Evolutionary conservation across 2,113 vertebrate species (phyloP).

Genomic region (Scytalopus superciliaris): DNA sequence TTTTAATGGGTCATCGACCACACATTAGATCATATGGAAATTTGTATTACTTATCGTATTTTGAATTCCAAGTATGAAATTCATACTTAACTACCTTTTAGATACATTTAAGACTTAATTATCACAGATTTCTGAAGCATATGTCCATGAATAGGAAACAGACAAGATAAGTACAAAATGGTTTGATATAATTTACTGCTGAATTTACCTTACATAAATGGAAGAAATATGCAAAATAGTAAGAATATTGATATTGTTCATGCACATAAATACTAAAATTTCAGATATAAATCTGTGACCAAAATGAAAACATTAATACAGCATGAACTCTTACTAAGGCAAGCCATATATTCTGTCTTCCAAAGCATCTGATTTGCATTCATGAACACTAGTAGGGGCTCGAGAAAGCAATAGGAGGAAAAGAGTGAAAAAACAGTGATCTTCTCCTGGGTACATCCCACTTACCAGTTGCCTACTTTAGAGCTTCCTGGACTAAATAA

Average conservation of each 20-base stretch:
- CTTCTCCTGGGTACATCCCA: rapidly evolving
- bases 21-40: not conserved
- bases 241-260: not conserved
- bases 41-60: not conserved
- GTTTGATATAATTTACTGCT: not conserved
- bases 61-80: not conserved
- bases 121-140: not conserved
- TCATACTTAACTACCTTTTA: not conserved
- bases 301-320: not conserved
- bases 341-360: not conserved
- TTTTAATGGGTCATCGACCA: not conserved
- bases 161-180: not conserved
- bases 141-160: not conserved
- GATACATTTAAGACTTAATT: not conserved
- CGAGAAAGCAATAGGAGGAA: not conserved
- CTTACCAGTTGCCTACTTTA: not conserved
- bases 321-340: not conserved
- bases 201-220: not conserved
- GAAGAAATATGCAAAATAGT: not conserved
- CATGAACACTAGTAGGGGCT: not conserved
- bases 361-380: not conserved
- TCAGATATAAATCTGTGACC: not conserved
- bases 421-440: not conserved
- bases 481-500: not conserved
- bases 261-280: not conserved